A percentile compares a stretch with the other conserved stretches of the same genome.
Conservation (phyloP, 1,140 invertebrate species). For the Cyphomyrmex costatus region DNA sequence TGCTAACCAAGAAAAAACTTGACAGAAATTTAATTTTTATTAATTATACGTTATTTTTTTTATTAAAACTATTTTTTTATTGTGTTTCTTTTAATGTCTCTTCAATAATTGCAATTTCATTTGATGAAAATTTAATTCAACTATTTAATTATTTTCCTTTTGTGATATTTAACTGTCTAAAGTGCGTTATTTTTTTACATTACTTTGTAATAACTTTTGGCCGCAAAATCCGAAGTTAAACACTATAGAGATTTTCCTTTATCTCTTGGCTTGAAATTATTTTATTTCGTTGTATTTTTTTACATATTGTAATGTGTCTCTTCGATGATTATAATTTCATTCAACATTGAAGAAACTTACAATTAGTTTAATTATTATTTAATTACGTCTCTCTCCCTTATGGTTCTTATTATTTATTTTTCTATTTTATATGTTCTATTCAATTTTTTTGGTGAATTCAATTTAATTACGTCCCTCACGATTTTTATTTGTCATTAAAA, state of each 20-base stretch:
- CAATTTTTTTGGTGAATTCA: neutral
- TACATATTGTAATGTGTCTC: too few species aligned
- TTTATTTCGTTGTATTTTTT: too few species aligned
- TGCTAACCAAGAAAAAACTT: neutral
- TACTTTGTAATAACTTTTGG: neutral
- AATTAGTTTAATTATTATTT: neutral
- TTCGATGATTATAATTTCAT: neutral
- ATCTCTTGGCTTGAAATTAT: too few species aligned
- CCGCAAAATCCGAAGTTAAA: too few species aligned
- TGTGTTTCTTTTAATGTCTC: too few species aligned
- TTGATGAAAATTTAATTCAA: too few species aligned
- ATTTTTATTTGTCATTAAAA: neutral
- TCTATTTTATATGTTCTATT: too few species aligned
- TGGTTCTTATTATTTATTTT: conserved; percentile 6
- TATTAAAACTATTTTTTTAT: neutral
- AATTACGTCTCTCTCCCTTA: neutral
- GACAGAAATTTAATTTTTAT: neutral
- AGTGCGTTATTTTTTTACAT: neutral
- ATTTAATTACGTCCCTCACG: neutral
- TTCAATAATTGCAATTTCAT: too few species aligned
- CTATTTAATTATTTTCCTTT: too few species aligned
- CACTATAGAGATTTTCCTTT: too few species aligned
- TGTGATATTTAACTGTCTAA: neutral
- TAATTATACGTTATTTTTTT: neutral
- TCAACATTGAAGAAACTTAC: neutral